Percentiles rank a stretch among this genome's conserved stretches.
Evolutionary conservation across 2,888 invertebrate species (phyloP).

Genomic region (Scrobipalpa atriplicella): DNA sequence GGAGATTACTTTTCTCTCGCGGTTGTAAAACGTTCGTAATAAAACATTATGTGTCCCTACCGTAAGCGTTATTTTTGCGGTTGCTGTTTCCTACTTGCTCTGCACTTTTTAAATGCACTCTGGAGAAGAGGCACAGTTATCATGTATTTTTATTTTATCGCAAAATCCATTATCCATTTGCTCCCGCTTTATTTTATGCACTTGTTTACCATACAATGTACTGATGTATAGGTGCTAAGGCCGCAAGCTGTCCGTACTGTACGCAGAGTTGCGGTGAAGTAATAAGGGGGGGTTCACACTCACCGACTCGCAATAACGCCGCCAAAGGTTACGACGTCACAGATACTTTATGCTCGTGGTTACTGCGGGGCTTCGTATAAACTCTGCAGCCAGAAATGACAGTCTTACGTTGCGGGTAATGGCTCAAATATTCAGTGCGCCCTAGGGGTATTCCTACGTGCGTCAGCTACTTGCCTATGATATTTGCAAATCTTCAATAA

Average conservation of each 20-base stretch:
- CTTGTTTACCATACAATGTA: too few species aligned
- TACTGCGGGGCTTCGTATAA: constrained; percentile 41
- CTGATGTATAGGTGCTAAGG: background rate
- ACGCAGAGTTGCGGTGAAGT: constrained; percentile 40
- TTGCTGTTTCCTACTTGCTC: constrained; percentile 54
- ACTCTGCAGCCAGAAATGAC: constrained; percentile 36
- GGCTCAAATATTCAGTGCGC: constrained; percentile 41
- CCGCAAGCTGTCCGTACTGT: background rate
- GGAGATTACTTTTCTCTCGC: constrained; percentile 71
- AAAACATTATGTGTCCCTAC: constrained; percentile 73
- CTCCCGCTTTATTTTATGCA: constrained; percentile 6
- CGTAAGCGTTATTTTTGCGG: constrained; percentile 54
- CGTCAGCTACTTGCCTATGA: constrained; percentile 49
- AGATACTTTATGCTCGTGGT: constrained; percentile 57
- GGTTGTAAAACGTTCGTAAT: constrained; percentile 73
- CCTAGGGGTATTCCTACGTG: constrained; percentile 50
- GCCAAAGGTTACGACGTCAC: constrained; percentile 51
- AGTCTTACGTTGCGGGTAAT: constrained; percentile 27
- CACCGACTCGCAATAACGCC: constrained; percentile 50
- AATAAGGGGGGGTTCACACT: constrained; percentile 60
- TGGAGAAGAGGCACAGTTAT: background rate
- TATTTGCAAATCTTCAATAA: constrained; percentile 74
- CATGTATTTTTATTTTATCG: background rate
- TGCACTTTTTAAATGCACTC: too few species aligned
- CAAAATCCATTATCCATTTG: constrained; percentile 3